Percentiles rank a stretch among this genome's conserved stretches.
Conservation (phyloP, 2,888 invertebrate species). For the Hirtodrosophila duncani region DNA sequence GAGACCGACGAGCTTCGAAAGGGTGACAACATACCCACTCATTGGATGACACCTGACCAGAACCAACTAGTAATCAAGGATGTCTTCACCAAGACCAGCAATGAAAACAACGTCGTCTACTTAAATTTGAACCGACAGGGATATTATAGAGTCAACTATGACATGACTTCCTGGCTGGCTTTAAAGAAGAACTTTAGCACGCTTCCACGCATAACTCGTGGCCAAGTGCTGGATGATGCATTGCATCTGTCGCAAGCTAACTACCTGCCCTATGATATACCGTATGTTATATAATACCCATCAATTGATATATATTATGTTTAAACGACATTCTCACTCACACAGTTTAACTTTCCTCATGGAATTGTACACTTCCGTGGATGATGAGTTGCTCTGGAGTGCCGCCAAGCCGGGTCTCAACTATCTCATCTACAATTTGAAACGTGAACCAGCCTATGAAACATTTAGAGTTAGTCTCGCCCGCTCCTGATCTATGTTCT, state of each 20-base stretch:
- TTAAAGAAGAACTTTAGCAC: conserved; percentile 80
- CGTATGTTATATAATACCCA: conserved; percentile 52
- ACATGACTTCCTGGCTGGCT: conserved; percentile 81
- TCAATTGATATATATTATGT: background rate
- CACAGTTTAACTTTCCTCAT: conserved; percentile 78
- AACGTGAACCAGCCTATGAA: conserved; percentile 81
- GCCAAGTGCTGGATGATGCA: conserved; percentile 85
- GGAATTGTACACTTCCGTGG: conserved; percentile 79
- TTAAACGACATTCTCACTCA: background rate
- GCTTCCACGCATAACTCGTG: conserved; percentile 82
- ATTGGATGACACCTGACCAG: conserved; percentile 75
- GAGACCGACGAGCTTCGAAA: conserved; percentile 73
- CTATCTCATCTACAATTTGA: conserved; percentile 81
- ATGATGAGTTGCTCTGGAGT: conserved; percentile 82
- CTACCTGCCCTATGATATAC: conserved; percentile 80
- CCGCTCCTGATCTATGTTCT: no score
- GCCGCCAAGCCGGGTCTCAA: conserved; percentile 81
- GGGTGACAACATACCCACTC: conserved; percentile 72
- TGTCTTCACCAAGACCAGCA: conserved; percentile 66
- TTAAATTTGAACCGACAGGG: conserved; percentile 80
- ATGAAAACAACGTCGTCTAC: conserved; percentile 74
- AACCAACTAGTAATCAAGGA: conserved; percentile 68
- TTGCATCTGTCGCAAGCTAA: conserved; percentile 81
- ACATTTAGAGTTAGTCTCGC: conserved; percentile 80
- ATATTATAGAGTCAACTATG: conserved; percentile 85